phyloP scores from a whole-genome alignment of 2,797 vertebrate species.

The Pseudocheirus occidentalis region DNA sequence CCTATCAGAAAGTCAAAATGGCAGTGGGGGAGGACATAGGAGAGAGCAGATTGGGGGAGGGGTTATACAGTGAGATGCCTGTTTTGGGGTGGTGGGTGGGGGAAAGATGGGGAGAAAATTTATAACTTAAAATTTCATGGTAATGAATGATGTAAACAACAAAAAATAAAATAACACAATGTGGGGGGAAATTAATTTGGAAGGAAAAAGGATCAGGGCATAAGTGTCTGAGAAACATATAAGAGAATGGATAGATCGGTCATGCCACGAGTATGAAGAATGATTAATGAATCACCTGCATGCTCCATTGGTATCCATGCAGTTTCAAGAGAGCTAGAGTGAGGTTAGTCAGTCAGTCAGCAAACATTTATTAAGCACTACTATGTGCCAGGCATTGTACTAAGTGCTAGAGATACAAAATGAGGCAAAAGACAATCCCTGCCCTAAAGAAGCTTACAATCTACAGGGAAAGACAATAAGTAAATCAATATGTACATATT shows the following conservation, averaged over 20 bases:
- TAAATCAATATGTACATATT: background rate
- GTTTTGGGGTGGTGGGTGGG: too few species aligned
- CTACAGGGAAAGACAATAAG: background rate
- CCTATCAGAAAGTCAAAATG: too few species aligned
- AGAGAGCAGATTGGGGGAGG: too few species aligned
- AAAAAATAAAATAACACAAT: too few species aligned
- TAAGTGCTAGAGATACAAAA: background rate
- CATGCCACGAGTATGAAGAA: background rate
- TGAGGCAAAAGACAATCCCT: background rate
- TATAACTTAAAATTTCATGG: too few species aligned
- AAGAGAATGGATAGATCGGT: background rate
- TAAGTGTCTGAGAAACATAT: background rate
- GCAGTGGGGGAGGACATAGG: too few species aligned
- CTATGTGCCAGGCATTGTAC: background rate
- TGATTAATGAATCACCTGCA: background rate
- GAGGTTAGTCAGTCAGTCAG: background rate
- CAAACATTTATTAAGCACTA: background rate
- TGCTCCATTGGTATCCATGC: background rate
- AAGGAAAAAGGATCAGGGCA: background rate
- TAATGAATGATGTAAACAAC: too few species aligned
- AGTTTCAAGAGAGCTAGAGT: background rate
- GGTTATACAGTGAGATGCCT: too few species aligned
- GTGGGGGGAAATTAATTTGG: constrained; percentile 57
- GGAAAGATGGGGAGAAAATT: too few species aligned
- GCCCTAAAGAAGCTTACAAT: background rate